These are phyloP conservation scores for Diaprepes abbreviatus DNA, from an alignment of 2,888 invertebrate species.

Conservation along the genomic window DNA sequence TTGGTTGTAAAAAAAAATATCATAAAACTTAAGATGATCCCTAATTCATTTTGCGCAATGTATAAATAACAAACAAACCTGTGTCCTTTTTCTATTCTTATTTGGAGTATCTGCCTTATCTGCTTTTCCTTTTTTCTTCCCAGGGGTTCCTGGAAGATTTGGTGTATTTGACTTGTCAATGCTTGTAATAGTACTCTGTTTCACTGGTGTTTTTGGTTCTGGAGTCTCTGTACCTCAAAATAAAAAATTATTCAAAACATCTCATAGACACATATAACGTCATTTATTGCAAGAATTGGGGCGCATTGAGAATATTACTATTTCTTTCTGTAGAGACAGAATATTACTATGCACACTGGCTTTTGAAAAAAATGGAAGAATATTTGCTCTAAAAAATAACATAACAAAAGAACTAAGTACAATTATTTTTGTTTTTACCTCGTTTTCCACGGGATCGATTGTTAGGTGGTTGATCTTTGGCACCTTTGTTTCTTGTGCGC, in stretches of 20 bases:
- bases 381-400: too few species aligned
- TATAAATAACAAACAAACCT: too few species aligned
- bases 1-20: too few species aligned
- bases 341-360: too few species aligned
- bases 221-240: conserved; percentile 61
- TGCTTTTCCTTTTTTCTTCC: conserved; percentile 60
- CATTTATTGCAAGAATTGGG: too few species aligned
- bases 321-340: too few species aligned
- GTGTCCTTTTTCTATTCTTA: conserved; percentile 71
- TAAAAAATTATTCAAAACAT: not conserved
- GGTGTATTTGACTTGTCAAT: conserved; percentile 52
- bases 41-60: too few species aligned
- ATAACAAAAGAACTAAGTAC: too few species aligned
- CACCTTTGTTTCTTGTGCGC: conserved; percentile 84
- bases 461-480: conserved; percentile 69
- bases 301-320: too few species aligned
- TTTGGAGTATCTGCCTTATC: conserved; percentile 71
- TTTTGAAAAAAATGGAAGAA: too few species aligned
- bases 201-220: conserved; percentile 70
- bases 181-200: conserved; percentile 58
- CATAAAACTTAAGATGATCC: too few species aligned
- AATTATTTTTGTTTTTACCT: conserved; percentile 56
- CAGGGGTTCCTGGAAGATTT: conserved; percentile 47
- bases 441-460: conserved; percentile 72
- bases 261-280: too few species aligned